phyloP scores from a whole-genome alignment of 2,797 vertebrate genomes.

The Tarsius wallacei region DNA sequence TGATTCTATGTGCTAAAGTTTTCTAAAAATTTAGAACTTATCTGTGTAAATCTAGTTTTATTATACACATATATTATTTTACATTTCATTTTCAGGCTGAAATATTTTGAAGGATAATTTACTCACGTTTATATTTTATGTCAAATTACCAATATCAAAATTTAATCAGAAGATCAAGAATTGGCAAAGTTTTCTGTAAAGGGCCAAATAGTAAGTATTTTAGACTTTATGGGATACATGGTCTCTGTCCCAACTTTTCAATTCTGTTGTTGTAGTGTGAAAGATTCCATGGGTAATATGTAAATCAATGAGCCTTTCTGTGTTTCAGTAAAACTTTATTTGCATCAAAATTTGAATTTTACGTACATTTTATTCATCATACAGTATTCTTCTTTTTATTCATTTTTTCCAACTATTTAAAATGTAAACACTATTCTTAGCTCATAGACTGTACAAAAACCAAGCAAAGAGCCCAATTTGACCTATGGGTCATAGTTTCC shows the following conservation, averaged over 20 bases:
- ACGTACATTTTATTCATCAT: background rate
- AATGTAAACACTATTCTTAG: background rate
- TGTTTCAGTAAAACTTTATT: background rate
- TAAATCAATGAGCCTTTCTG: background rate
- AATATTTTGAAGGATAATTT: constrained; percentile 32
- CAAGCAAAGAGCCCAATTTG: background rate
- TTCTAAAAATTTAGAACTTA: constrained; percentile 44
- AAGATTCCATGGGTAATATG: background rate
- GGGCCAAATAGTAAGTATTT: background rate
- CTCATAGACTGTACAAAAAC: background rate
- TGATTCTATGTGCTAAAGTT: background rate
- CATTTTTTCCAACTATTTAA: background rate
- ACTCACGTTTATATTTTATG: background rate
- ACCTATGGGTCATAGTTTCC: background rate
- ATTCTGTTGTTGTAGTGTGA: background rate
- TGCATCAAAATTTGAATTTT: background rate
- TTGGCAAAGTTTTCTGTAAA: background rate
- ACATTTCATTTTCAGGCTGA: background rate
- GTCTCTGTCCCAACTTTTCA: background rate
- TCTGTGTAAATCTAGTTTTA: background rate
- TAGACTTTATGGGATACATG: background rate
- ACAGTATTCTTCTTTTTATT: background rate
- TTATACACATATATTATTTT: background rate
- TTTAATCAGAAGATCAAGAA: background rate
- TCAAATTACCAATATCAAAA: constrained; percentile 11